Percentiles rank a stretch among this genome's conserved stretches.
These are phyloP conservation scores for Illadopsis cleaveri DNA, from an alignment of 2,113 vertebrate species.

Conservation along the genomic window DNA sequence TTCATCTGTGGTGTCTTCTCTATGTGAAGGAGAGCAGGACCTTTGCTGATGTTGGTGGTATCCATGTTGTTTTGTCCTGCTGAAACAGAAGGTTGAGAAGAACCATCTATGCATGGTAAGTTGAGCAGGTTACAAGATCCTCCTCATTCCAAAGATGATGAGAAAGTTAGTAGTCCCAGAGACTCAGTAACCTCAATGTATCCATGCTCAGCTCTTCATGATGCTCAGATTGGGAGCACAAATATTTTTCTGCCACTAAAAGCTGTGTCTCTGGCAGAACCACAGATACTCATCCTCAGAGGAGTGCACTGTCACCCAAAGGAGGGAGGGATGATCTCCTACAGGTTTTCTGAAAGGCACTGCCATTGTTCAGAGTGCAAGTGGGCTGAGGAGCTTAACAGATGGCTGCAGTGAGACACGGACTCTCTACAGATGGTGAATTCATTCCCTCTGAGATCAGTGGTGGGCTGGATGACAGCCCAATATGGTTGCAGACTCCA, in stretches of 20 bases:
- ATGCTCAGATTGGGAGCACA: background rate
- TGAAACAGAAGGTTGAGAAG: background rate
- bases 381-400: constrained; percentile 71
- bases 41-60: background rate
- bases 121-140: background rate
- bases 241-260: background rate
- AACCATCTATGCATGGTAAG: background rate
- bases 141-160: background rate
- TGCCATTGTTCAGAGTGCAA: constrained; percentile 67
- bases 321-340: constrained; percentile 20
- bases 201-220: background rate
- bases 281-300: background rate
- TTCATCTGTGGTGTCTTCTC: background rate
- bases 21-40: background rate
- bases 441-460: constrained; percentile 56
- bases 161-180: background rate
- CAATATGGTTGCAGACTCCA: constrained; percentile 52
- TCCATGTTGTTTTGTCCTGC: background rate
- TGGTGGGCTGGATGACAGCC: constrained; percentile 62
- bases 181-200: background rate
- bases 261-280: background rate
- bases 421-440: constrained; percentile 72
- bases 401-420: constrained; percentile 72
- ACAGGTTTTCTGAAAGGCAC: constrained; percentile 59
- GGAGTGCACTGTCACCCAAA: background rate